Evolutionary conservation across 2,888 invertebrate genomes (phyloP).

Genomic region (Nomada fucata): DNA sequence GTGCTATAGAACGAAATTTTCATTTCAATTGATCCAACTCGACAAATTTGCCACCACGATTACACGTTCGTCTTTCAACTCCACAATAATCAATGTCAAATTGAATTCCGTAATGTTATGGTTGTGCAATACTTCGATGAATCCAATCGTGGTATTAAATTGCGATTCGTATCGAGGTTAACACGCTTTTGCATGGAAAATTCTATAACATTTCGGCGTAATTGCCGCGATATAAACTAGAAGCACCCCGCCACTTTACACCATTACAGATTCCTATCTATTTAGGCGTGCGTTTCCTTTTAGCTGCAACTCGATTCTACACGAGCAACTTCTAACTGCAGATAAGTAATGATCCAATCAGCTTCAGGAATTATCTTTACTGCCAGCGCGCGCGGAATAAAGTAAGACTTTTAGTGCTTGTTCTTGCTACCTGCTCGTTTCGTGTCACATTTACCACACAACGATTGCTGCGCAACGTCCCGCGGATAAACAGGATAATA

Average conservation of each 20-base stretch:
- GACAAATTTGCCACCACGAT: no score
- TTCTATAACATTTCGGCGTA: neutral
- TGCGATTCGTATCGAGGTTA: no score
- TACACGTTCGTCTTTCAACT: no score
- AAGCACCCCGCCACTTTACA: neutral
- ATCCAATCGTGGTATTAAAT: no score
- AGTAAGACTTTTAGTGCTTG: conserved; percentile 41
- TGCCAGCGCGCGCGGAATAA: conserved; percentile 37
- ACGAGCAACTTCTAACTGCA: conserved; percentile 59
- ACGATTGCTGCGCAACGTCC: conserved; percentile 31
- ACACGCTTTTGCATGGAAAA: neutral
- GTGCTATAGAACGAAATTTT: no score
- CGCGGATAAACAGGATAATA: conserved; percentile 44
- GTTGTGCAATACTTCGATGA: no score
- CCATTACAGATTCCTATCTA: conserved; percentile 22
- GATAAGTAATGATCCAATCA: conserved; percentile 75
- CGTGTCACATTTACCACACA: conserved; percentile 54
- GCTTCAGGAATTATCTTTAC: conserved; percentile 57
- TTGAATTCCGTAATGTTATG: no score
- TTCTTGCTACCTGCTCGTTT: conserved; percentile 55
- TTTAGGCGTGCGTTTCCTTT: conserved; percentile 25
- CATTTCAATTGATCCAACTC: no score
- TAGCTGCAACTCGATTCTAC: conserved; percentile 43
- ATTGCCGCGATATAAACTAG: neutral
- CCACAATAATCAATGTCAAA: no score